These are phyloP conservation scores for Sphenodon punctatus DNA, from an alignment of 2,797 vertebrate species.

Conservation along the genomic window DNA sequence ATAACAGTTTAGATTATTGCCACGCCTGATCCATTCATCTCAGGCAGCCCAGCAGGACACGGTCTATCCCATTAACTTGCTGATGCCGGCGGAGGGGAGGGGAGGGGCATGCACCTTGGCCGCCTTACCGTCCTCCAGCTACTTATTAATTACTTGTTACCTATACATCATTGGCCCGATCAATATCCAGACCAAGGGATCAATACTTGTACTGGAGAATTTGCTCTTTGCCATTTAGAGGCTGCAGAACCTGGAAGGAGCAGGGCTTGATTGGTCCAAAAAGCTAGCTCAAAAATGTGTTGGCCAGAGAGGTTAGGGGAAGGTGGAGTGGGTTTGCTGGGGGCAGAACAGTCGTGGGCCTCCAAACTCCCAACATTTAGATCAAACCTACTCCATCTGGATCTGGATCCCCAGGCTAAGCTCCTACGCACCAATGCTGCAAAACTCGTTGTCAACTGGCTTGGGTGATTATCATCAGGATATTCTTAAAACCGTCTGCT, in stretches of 20 bases:
- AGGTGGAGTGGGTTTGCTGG: too few relatives aligned
- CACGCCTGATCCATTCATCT: background rate
- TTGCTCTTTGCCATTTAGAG: conserved; percentile 45
- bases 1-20: background rate
- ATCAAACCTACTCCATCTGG: too few relatives aligned
- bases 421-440: too few relatives aligned
- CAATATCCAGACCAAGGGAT: conserved; percentile 15
- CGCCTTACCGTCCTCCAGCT: conserved; percentile 10
- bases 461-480: too few relatives aligned
- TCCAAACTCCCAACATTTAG: too few relatives aligned
- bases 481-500: too few relatives aligned
- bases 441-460: too few relatives aligned
- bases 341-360: too few relatives aligned
- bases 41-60: background rate
- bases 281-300: too few relatives aligned
- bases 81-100: background rate
- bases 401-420: too few relatives aligned
- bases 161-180: conserved; percentile 35
- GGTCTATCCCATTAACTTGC: background rate
- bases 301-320: too few relatives aligned
- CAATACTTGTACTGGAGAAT: background rate
- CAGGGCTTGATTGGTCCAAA: background rate
- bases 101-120: background rate
- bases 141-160: conserved; percentile 56
- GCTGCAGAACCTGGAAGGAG: conserved; percentile 3